These are phyloP conservation scores for Hyppa rectilinea DNA, from an alignment of 2,888 invertebrate genomes.

Conservation along the genomic window DNA sequence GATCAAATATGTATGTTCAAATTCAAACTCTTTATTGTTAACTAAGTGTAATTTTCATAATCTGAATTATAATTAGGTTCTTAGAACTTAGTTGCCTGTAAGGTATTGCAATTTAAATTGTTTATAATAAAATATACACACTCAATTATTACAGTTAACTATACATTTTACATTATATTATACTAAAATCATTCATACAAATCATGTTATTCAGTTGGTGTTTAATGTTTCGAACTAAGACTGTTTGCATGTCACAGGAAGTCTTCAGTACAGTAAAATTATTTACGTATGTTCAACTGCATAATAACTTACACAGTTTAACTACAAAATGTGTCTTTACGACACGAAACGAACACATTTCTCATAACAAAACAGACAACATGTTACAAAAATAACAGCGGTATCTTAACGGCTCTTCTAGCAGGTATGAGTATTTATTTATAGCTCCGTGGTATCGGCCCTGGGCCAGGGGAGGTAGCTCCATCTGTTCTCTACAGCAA, in stretches of 20 bases:
- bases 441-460: constrained; percentile 41
- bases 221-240: constrained; percentile 20
- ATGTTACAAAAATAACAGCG: constrained; percentile 31
- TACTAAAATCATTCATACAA: no score
- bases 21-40: no score
- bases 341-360: constrained; percentile 11
- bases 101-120: no score
- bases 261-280: constrained; percentile 27
- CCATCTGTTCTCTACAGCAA: constrained; percentile 25
- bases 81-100: no score
- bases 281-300: constrained; percentile 36
- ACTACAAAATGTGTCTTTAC: constrained; percentile 28
- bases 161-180: no score
- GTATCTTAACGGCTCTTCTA: constrained; percentile 35
- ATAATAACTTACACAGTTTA: constrained; percentile 25
- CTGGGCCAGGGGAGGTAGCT: constrained; percentile 35
- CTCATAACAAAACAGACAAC: constrained; percentile 13
- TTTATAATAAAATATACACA: no score
- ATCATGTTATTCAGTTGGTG: no score
- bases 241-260: constrained; percentile 18
- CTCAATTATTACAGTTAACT: no score
- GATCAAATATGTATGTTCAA: constrained; percentile 5
- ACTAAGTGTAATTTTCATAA: no score
- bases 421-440: constrained; percentile 32
- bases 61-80: no score